Percentiles rank a stretch among this genome's conserved stretches.
Conservation (phyloP, 2,888 invertebrate species). For the Callyntrura guangdongensis region DNA sequence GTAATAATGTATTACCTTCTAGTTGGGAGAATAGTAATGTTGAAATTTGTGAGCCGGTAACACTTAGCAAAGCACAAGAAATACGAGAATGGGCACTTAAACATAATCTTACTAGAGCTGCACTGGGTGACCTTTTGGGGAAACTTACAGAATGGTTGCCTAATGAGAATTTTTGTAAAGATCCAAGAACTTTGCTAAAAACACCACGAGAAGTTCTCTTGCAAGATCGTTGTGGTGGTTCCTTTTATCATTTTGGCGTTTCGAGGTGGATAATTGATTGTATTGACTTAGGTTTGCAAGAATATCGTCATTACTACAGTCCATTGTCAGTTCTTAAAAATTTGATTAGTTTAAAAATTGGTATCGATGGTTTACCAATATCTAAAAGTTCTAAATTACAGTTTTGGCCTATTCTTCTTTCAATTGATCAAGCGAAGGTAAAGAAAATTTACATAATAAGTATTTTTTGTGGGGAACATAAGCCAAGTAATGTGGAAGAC, state of each 20-base stretch:
- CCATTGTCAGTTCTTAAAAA: background rate
- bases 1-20: no score
- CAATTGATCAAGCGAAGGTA: slow-evolving; percentile 4
- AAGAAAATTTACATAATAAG: slow-evolving; percentile 25
- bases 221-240: slow-evolving; percentile 19
- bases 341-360: slow-evolving; percentile 54
- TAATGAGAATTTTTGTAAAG: slow-evolving; percentile 38
- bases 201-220: slow-evolving; percentile 25
- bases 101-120: slow-evolving; percentile 60
- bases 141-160: slow-evolving; percentile 53
- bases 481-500: slow-evolving; percentile 42
- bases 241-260: slow-evolving; percentile 58
- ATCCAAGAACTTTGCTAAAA: slow-evolving; percentile 65
- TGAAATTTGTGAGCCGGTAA: no score
- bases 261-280: background rate
- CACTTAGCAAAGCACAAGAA: background rate
- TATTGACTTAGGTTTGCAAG: background rate
- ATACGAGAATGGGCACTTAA: slow-evolving; percentile 52
- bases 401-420: slow-evolving; percentile 73
- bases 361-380: slow-evolving; percentile 72
- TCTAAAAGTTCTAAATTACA: slow-evolving; percentile 54
- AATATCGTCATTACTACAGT: background rate
- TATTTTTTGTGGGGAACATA: slow-evolving; percentile 50
- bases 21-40: no score
- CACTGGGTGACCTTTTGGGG: slow-evolving; percentile 42